phyloP scores from a whole-genome alignment of 2,888 invertebrate species.

The Nyleta sp. region DNA sequence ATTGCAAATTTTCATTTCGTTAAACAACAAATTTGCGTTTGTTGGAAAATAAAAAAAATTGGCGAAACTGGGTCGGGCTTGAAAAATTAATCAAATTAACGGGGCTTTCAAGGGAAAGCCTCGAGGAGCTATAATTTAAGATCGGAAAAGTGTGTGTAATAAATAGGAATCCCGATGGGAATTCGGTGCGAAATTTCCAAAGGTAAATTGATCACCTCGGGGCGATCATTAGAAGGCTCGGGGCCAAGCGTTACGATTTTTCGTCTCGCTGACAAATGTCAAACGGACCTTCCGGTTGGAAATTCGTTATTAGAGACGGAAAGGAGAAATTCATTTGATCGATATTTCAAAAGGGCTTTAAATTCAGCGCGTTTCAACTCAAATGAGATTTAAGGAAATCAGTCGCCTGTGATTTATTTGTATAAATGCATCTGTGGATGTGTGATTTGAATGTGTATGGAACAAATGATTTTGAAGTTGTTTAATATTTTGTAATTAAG shows the following conservation, averaged over 20 bases:
- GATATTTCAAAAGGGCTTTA: conserved; percentile 8
- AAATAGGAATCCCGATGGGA: conserved; percentile 28
- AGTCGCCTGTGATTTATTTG: too few species aligned
- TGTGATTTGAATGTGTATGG: too few species aligned
- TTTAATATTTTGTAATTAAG: too few species aligned
- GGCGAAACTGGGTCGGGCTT: conserved; percentile 20
- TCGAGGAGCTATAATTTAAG: not conserved
- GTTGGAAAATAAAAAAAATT: too few species aligned
- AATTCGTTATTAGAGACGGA: conserved; percentile 22
- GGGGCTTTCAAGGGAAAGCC: not conserved
- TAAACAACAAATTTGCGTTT: not conserved
- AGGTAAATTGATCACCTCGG: conserved; percentile 29
- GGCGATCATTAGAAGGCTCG: conserved; percentile 33
- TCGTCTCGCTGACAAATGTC: conserved; percentile 23
- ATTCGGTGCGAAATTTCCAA: conserved; percentile 28
- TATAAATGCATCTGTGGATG: too few species aligned
- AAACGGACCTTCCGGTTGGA: conserved; percentile 19
- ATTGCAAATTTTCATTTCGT: not conserved
- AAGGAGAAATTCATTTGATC: conserved; percentile 18
- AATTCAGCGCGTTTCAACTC: not conserved
- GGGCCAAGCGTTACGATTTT: conserved; percentile 33
- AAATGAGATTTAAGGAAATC: conserved; percentile 10
- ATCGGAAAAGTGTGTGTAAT: conserved; percentile 19
- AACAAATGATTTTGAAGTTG: too few species aligned
- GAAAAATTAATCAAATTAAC: conserved; percentile 26